These are phyloP conservation scores for Catharus fuscescens DNA, from an alignment of 2,113 vertebrate genomes.

Conservation along the genomic window DNA sequence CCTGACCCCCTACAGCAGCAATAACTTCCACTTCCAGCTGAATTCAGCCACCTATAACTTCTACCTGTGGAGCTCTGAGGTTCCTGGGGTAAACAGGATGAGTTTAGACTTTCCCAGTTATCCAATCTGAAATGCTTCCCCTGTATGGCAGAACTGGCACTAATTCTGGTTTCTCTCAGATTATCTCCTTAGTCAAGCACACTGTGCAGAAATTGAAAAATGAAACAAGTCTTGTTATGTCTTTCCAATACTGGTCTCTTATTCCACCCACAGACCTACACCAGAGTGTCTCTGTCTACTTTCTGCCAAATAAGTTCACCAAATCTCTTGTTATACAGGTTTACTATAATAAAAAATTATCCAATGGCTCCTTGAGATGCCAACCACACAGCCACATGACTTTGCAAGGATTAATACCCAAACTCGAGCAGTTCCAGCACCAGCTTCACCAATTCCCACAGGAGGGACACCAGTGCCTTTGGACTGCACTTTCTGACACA, in stretches of 20 bases:
- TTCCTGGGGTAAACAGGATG: neutral
- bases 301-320: neutral
- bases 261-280: neutral
- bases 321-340: neutral
- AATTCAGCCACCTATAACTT: neutral
- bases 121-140: neutral
- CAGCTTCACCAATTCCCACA: neutral
- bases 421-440: neutral
- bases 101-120: neutral
- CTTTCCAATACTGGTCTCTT: neutral
- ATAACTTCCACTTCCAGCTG: neutral
- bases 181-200: neutral
- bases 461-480: neutral
- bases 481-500: accelerated
- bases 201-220: neutral
- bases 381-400: neutral
- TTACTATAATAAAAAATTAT: neutral
- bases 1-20: neutral
- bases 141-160: neutral
- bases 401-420: neutral
- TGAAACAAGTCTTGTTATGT: neutral
- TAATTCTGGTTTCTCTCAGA: neutral
- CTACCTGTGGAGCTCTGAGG: neutral
- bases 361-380: neutral
- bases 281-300: neutral